phyloP scores from a whole-genome alignment of 2,797 vertebrate species.

The Chelon labrosus region DNA sequence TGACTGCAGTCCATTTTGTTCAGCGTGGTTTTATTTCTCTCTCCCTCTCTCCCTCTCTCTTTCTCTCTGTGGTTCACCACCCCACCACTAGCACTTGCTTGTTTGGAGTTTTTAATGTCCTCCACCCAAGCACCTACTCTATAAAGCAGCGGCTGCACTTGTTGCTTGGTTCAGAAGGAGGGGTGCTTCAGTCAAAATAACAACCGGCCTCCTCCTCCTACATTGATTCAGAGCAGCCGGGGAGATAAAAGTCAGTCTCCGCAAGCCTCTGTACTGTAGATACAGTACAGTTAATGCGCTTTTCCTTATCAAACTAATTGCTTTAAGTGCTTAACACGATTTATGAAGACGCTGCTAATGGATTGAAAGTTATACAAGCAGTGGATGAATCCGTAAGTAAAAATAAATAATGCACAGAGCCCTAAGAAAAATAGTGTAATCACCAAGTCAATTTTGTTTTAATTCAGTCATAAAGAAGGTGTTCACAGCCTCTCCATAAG shows the following conservation, averaged over 20 bases:
- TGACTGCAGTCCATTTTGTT: conserved; percentile 20
- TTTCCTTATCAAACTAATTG: not conserved
- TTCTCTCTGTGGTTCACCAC: conserved; percentile 31
- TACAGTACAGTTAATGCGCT: not conserved
- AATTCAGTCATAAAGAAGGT: conserved; percentile 24
- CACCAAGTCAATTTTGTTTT: conserved; percentile 31
- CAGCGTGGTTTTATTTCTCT: no score
- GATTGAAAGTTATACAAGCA: not conserved
- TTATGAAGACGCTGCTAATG: no score
- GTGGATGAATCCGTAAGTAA: conserved; percentile 9
- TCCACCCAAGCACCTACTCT: conserved; percentile 53
- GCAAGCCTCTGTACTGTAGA: not conserved
- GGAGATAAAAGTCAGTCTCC: conserved; percentile 29
- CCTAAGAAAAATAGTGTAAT: conserved; percentile 36
- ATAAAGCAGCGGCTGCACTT: conserved; percentile 42
- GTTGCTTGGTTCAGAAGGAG: conserved; percentile 54
- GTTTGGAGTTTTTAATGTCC: conserved; percentile 46
- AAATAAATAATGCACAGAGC: conserved; percentile 16
- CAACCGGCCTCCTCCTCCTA: conserved; percentile 53
- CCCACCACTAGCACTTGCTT: conserved; percentile 33
- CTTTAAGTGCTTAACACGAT: not conserved
- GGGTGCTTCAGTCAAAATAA: conserved; percentile 59
- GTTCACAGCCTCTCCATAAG: conserved; percentile 6
- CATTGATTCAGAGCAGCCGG: conserved; percentile 31
- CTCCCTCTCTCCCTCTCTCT: not conserved